phyloP scores from a whole-genome alignment of 2,797 vertebrate genomes.

The Mormyrus proboscirostris region DNA sequence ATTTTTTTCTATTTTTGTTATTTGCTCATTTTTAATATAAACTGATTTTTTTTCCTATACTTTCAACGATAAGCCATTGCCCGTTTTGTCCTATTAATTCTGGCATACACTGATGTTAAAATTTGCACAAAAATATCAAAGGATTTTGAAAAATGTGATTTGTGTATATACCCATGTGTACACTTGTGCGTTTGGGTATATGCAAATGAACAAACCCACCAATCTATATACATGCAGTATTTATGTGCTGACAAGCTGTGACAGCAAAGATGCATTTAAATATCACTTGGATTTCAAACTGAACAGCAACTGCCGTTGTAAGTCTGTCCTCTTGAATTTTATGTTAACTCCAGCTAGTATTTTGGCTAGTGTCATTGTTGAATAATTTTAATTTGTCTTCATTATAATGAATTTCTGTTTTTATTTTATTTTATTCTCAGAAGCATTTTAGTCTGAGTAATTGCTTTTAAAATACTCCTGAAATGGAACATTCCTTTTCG shows the following conservation, averaged over 20 bases:
- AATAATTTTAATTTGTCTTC: slow-evolving; percentile 18
- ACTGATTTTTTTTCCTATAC: not conserved
- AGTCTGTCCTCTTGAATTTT: not conserved
- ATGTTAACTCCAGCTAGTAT: not conserved
- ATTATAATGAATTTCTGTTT: slow-evolving; percentile 21
- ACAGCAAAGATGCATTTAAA: slow-evolving; percentile 30
- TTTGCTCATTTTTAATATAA: not conserved
- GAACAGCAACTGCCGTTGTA: not conserved
- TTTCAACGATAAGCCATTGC: slow-evolving; percentile 19
- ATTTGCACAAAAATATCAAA: slow-evolving; percentile 63
- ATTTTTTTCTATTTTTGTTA: slow-evolving; percentile 31
- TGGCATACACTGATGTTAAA: slow-evolving; percentile 73
- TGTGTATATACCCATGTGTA: slow-evolving; percentile 26
- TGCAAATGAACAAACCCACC: not conserved
- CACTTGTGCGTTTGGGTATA: not conserved
- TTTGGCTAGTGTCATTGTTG: not conserved
- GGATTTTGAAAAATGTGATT: slow-evolving; percentile 45
- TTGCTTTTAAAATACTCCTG: not conserved
- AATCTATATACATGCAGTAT: not conserved
- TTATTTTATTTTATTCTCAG: not conserved
- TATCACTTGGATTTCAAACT: slow-evolving; percentile 21
- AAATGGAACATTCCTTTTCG: not conserved
- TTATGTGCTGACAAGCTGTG: slow-evolving; percentile 41
- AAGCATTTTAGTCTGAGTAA: slow-evolving; percentile 6
- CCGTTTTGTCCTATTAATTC: slow-evolving; percentile 57